Percentiles rank a stretch among this genome's conserved stretches.
phyloP scores from a whole-genome alignment of 2,888 invertebrate species.

The Leptinotarsa peninsularis region DNA sequence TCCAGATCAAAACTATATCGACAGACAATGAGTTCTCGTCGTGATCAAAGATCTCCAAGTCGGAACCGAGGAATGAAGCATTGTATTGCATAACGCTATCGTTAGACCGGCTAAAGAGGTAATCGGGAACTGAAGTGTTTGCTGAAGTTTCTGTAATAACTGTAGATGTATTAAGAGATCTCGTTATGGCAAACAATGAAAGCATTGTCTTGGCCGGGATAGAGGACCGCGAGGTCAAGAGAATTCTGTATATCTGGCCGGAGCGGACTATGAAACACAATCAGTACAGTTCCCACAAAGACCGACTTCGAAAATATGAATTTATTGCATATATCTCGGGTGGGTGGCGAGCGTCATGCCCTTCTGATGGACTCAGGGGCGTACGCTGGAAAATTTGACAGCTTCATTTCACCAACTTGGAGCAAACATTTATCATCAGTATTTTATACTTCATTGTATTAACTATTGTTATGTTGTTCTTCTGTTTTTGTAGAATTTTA shows the following conservation, averaged over 20 bases:
- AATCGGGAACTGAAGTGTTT: slow-evolving; percentile 45
- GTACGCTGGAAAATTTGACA: not conserved
- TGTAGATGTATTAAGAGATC: slow-evolving; percentile 54
- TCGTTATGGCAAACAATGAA: slow-evolving; percentile 60
- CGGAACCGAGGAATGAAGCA: slow-evolving; percentile 21
- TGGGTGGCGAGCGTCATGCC: slow-evolving; percentile 65
- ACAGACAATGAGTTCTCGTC: slow-evolving; percentile 14
- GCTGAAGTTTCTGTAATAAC: slow-evolving; percentile 50
- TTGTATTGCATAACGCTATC: slow-evolving; percentile 31
- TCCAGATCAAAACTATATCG: slow-evolving; percentile 10
- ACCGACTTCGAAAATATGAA: slow-evolving; percentile 61
- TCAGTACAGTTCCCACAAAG: slow-evolving; percentile 59
- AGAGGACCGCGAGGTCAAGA: slow-evolving; percentile 54
- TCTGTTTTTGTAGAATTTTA: no score
- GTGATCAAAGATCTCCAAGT: slow-evolving; percentile 27
- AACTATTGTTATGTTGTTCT: no score
- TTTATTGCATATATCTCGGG: slow-evolving; percentile 64
- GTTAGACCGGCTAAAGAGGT: slow-evolving; percentile 35
- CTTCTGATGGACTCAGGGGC: slow-evolving; percentile 50
- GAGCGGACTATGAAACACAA: slow-evolving; percentile 47
- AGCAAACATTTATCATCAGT: no score
- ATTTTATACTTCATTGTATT: no score
- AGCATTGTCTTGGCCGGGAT: slow-evolving; percentile 57
- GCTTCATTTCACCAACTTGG: no score
- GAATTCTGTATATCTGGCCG: slow-evolving; percentile 38